Conservation (phyloP, 2,888 invertebrate species). For the Eristalis intricaria region DNA sequence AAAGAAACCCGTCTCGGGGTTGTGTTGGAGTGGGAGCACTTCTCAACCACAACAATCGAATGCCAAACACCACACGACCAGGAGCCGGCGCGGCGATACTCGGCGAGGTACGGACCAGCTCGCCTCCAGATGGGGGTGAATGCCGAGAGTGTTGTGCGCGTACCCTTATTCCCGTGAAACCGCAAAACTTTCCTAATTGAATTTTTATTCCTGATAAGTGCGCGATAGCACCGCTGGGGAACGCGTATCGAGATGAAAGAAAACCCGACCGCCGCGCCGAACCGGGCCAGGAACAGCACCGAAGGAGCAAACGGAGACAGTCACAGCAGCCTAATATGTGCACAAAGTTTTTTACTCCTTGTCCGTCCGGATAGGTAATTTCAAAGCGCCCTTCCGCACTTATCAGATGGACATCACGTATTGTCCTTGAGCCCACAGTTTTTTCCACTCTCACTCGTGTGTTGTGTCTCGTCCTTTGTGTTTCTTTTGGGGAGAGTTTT, state of each 20-base stretch:
- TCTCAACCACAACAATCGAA: neutral
- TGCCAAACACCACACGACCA: neutral
- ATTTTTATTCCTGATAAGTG: slow-evolving; percentile 64
- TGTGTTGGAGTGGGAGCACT: neutral
- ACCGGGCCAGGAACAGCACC: neutral
- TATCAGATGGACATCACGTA: slow-evolving; percentile 70
- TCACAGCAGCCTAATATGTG: slow-evolving; percentile 35
- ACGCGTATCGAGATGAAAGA: slow-evolving; percentile 63
- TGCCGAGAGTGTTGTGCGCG: neutral
- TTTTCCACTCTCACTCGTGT: neutral
- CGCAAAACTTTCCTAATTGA: slow-evolving; percentile 68
- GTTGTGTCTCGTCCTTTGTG: slow-evolving; percentile 2
- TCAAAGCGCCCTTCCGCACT: slow-evolving; percentile 19
- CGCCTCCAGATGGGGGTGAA: slow-evolving; percentile 25
- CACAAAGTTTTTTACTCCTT: slow-evolving; percentile 33
- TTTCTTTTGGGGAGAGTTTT: slow-evolving; percentile 14
- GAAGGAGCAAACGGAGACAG: neutral
- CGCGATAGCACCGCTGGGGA: slow-evolving; percentile 8
- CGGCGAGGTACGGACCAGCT: neutral
- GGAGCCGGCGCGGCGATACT: too few species aligned
- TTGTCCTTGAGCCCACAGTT: slow-evolving; percentile 51
- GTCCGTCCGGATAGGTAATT: slow-evolving; percentile 4
- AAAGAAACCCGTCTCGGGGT: slow-evolving; percentile 38
- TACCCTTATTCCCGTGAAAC: slow-evolving; percentile 59
- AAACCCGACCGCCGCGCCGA: neutral